Percentiles rank a stretch among this genome's conserved stretches.
phyloP scores from a whole-genome alignment of 2,888 invertebrate species.

The Anthrax anthrax region DNA sequence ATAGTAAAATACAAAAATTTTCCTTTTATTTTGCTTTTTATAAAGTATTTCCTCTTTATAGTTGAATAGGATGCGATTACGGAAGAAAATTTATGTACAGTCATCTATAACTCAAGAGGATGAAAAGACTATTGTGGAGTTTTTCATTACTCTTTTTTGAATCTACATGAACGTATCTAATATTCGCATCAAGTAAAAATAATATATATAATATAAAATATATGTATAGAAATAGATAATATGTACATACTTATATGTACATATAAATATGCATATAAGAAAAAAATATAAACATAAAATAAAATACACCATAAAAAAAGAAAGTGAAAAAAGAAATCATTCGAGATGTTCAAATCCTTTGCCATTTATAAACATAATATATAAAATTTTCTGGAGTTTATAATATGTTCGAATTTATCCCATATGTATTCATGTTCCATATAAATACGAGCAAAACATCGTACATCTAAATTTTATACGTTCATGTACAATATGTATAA shows the following conservation, averaged over 20 bases:
- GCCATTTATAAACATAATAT: too few relatives aligned
- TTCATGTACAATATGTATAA: too few relatives aligned
- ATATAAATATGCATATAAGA: too few relatives aligned
- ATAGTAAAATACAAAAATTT: neutral
- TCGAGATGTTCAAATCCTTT: too few relatives aligned
- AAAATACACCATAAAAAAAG: too few relatives aligned
- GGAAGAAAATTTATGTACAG: conserved; percentile 5
- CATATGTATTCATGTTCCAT: too few relatives aligned
- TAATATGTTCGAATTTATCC: neutral
- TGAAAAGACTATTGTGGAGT: conserved; percentile 3
- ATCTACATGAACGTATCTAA: neutral
- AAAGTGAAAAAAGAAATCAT: neutral
- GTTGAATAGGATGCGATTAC: conserved; percentile 9
- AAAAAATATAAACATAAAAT: neutral
- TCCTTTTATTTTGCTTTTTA: neutral
- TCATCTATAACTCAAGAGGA: conserved; percentile 9
- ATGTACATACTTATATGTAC: too few relatives aligned
- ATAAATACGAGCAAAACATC: too few relatives aligned
- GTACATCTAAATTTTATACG: too few relatives aligned
- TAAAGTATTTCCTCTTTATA: conserved; percentile 3
- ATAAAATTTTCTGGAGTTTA: conserved; percentile 4
- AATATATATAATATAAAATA: conserved; percentile 1
- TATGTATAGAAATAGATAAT: too few relatives aligned
- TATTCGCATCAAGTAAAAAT: neutral
- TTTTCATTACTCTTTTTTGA: neutral